Conservation (phyloP, 2,888 invertebrate genomes). For the Helicoverpa assulta region DNA sequence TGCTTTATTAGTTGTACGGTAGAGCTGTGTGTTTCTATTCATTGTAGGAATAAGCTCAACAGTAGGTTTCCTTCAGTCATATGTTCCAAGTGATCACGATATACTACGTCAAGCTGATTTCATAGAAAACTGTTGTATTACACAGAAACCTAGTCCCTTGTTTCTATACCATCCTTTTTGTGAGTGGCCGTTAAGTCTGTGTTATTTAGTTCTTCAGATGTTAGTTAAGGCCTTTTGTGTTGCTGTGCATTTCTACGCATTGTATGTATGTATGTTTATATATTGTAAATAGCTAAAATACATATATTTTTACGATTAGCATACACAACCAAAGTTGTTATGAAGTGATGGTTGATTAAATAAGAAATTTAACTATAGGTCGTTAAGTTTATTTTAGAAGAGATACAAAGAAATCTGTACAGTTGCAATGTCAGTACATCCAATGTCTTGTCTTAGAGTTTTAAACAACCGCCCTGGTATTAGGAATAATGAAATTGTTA, state of each 20-base stretch:
- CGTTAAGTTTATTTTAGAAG: conserved; percentile 88
- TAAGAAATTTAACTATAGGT: conserved; percentile 88
- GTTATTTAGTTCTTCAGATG: conserved; percentile 88
- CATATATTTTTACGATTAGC: conserved; percentile 90
- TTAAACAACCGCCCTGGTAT: conserved; percentile 88
- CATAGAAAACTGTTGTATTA: conserved; percentile 25
- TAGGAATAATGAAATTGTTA: conserved; percentile 85
- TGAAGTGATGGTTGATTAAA: conserved; percentile 90
- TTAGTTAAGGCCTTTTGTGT: conserved; percentile 88
- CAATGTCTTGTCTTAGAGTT: conserved; percentile 84
- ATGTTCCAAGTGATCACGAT: conserved; percentile 30
- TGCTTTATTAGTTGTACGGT: conserved; percentile 59
- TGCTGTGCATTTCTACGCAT: conserved; percentile 90
- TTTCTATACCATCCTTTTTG: conserved; percentile 79
- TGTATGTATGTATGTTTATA: conserved; percentile 91
- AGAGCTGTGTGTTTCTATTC: conserved; percentile 54
- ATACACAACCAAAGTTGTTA: conserved; percentile 91
- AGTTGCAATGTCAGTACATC: conserved; percentile 80
- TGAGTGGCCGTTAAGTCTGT: conserved; percentile 86
- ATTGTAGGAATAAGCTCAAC: conserved; percentile 67
- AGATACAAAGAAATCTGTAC: conserved; percentile 80
- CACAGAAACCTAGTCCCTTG: conserved; percentile 74
- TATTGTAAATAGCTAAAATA: conserved; percentile 90
- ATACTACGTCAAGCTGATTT: conserved; percentile 16
- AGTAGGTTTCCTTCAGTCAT: conserved; percentile 47